Base-by-base conservation (phyloP, 2,113 vertebrate genomes). In the Catagonus wagneri region DNA sequence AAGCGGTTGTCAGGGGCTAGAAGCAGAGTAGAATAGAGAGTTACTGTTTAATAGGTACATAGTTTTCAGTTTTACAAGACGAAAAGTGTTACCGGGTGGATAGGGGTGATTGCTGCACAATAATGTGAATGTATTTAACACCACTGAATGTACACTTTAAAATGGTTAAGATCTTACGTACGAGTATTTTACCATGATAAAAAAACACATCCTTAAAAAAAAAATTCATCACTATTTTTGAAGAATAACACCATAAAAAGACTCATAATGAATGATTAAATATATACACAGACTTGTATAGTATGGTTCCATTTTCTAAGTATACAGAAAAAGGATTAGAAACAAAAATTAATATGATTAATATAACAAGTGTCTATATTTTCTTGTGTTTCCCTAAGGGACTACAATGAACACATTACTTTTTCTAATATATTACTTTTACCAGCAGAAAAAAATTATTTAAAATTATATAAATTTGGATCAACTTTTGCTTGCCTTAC, bases 171-270 rank as follows among this genome's bases (percentile, higher is more conserved):
- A 93, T 34, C 58, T 52, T 69, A 63, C 56, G 29, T 63, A 81
- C 27, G 44, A 29, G 25, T 61, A 88, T 80, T 93, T 56, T 56
- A 69, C 65, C 56, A 88, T 5, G 20, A n/a, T 9, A 44, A 44
- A 44, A 44, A 44, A 44, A 44, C 44, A 44, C 44, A 44, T 44
- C 44, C 56, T n/a, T 54, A 34, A 13, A 2, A 71, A n/a, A 32
- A 56, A 96, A 25, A 83, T 19, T 61, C 27, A 88, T 54, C 27
- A 16, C n/a, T 91, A 65, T 61, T 91, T 95, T 72, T 87, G 25
- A 90, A 89, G 25, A 81, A 81, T 44, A 87, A 71, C 2, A 81
- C 25, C 60, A 92, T 65, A 76, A 92, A 96, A 92, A 52, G 78
- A 83, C 25, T 69, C 54, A 81, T 15, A 12, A 79, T 39, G 34